Base-by-base conservation (phyloP, 2,888 invertebrate species). In the Temnothorax unifasciatus region DNA sequence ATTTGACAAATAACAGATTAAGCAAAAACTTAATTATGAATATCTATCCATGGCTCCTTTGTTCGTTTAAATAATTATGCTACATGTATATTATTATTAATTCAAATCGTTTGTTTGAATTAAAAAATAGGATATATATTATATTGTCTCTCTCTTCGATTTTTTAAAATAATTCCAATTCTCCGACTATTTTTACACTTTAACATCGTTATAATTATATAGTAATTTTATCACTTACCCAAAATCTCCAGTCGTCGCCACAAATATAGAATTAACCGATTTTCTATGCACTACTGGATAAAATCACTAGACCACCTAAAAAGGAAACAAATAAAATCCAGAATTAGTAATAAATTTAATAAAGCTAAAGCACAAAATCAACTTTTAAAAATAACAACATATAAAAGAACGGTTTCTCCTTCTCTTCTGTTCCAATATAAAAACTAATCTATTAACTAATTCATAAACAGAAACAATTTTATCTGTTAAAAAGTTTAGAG, bases 341-440 rank as follows among this genome's bases (percentile, higher is more conserved):
- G 5, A 71, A 71, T 71, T 71, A 71, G 8, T 21, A 34, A 71
- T 34, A n/a, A 71, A 15, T 71, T 29, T 34, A 21, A 71, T 11
- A 21, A 41, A 73, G 3, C 3, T 41, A 41, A 38, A 73, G n/a
- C n/a, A 1, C 6, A 4, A 44, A 74, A n/a, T 41, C 1, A 3
- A 61, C 44, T 29, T 29, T 61, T 29, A 44, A n/a, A 44, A 41
- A 13, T 44, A 44, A 74, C 6, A 41, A 44, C 44, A 44, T 44
- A 15, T 15, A n/a, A 15, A n/a, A 21, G 4, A 63, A 3, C 5
- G 13, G 1, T 41, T n/a, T 41, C 5, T 38, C 4, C 15, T 50
- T 52, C 3, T 18, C 9, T n/a, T 34, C 15, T 29, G 3, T 13
- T 5, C n/a, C 15, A 34, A 71, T 4, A 34, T 34, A 8, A 44